Conservation (phyloP, 2,888 invertebrate species). For the Temnothorax unifasciatus region DNA sequence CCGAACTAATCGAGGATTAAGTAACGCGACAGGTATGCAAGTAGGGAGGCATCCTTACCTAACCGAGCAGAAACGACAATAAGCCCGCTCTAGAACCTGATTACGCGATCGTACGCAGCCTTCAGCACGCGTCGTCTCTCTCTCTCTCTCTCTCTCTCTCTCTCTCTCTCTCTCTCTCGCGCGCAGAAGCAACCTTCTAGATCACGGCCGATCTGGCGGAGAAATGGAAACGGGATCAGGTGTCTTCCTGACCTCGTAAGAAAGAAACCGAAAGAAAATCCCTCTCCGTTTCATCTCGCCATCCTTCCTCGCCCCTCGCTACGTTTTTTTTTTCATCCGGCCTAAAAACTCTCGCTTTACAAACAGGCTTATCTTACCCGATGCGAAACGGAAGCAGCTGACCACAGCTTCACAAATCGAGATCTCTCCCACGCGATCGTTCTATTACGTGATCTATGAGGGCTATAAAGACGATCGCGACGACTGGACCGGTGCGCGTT, state of each 20-base stretch:
- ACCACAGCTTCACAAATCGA: conserved; percentile 33
- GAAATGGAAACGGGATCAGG: conserved; percentile 76
- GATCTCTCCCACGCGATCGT: conserved; percentile 24
- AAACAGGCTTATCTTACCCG: conserved; percentile 79
- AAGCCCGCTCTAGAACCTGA: conserved; percentile 16
- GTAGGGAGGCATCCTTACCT: conserved; percentile 19
- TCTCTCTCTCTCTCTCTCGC: no score
- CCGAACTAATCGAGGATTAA: conserved; percentile 2
- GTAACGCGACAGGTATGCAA: conserved; percentile 1
- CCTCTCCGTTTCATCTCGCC: conserved; percentile 45
- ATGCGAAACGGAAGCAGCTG: conserved; percentile 56
- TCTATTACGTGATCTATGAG: conserved; percentile 60
- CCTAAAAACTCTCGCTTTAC: conserved; percentile 77
- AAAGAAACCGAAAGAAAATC: conserved; percentile 69
- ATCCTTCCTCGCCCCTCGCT: conserved; percentile 56
- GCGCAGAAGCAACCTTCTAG: conserved; percentile 67
- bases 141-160: no score
- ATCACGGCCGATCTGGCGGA: conserved; percentile 59
- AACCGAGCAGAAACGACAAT: conserved; percentile 31
- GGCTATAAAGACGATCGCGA: conserved; percentile 66
- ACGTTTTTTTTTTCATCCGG: no score
- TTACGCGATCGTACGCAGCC: conserved; percentile 64
- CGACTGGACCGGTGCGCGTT: conserved; percentile 39
- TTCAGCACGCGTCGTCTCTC: conserved; percentile 30
- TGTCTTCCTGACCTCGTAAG: conserved; percentile 69